These are phyloP conservation scores for Agrotis ipsilon DNA, from an alignment of 2,888 invertebrate genomes.

Conservation along the genomic window DNA sequence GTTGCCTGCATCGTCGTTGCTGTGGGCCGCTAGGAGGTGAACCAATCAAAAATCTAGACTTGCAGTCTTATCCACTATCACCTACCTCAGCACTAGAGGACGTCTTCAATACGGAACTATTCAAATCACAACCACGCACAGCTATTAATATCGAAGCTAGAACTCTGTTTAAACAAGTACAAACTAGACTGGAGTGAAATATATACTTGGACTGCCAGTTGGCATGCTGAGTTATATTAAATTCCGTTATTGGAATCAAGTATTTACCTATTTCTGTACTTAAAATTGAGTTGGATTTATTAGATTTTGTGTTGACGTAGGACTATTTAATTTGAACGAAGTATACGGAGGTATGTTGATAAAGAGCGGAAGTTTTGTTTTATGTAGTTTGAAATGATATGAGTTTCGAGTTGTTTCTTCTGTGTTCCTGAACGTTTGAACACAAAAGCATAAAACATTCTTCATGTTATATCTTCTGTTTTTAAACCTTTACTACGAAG, in stretches of 20 bases:
- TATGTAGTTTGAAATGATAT: background rate
- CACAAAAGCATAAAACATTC: no score
- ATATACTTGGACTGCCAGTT: conserved; percentile 59
- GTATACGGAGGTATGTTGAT: background rate
- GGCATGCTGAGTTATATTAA: conserved; percentile 54
- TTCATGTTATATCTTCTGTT: no score
- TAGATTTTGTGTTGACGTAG: conserved; percentile 13
- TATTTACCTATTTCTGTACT: conserved; percentile 21
- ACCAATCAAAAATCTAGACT: background rate
- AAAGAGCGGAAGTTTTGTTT: background rate
- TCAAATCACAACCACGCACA: conserved; percentile 80
- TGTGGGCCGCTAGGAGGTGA: no score
- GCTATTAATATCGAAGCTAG: conserved; percentile 79
- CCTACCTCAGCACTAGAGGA: conserved; percentile 51
- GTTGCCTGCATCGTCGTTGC: no score
- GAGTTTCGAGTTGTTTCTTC: no score
- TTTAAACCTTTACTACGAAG: no score
- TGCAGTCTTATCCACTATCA: conserved; percentile 55
- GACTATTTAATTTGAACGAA: conserved; percentile 1
- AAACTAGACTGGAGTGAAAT: conserved; percentile 64
- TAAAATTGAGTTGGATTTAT: conserved; percentile 26
- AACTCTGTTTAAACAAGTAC: conserved; percentile 73
- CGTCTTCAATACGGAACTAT: conserved; percentile 77
- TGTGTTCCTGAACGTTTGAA: no score
- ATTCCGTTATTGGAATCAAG: conserved; percentile 38